Evolutionary conservation across 1,140 invertebrate species (phyloP).

Genomic region (Aphelinus atriplicis): DNA sequence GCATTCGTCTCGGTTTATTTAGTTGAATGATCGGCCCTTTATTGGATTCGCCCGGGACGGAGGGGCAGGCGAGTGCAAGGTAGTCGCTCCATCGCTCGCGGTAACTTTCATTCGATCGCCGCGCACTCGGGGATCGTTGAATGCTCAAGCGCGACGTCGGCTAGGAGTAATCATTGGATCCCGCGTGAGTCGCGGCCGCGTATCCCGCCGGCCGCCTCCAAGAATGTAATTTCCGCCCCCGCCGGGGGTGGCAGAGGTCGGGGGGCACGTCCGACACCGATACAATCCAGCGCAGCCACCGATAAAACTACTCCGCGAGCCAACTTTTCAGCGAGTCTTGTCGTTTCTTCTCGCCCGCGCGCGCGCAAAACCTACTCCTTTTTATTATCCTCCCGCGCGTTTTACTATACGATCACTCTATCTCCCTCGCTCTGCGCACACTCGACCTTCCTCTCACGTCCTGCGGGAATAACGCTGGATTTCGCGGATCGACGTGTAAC

Average conservation of each 20-base stretch:
- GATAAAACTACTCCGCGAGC: conserved; percentile 48
- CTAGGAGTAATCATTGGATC: no score
- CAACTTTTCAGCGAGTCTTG: conserved; percentile 33
- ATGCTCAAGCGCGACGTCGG: no score
- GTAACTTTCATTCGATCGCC: no score
- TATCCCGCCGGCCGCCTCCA: conserved; percentile 44
- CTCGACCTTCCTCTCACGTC: conserved; percentile 15
- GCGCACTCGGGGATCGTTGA: no score
- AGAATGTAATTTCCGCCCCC: conserved; percentile 57
- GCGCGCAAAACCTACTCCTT: conserved; percentile 9
- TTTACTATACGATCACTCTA: no score
- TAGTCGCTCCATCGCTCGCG: no score
- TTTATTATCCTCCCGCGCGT: conserved; percentile 40
- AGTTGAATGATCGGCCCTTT: not conserved
- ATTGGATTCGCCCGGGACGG: no score
- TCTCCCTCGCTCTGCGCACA: no score
- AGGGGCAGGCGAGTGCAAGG: no score
- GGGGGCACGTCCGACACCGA: conserved; percentile 53
- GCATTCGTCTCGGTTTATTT: conserved; percentile 35
- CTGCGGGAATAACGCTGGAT: conserved; percentile 42
- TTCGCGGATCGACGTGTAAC: conserved; percentile 42
- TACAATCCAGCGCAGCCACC: conserved; percentile 48
- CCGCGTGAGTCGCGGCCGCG: not conserved
- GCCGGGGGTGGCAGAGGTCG: no score
- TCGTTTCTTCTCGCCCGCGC: not conserved